Conservation (phyloP, 2,888 invertebrate species). For the Caenorhabditis imperialis region DNA sequence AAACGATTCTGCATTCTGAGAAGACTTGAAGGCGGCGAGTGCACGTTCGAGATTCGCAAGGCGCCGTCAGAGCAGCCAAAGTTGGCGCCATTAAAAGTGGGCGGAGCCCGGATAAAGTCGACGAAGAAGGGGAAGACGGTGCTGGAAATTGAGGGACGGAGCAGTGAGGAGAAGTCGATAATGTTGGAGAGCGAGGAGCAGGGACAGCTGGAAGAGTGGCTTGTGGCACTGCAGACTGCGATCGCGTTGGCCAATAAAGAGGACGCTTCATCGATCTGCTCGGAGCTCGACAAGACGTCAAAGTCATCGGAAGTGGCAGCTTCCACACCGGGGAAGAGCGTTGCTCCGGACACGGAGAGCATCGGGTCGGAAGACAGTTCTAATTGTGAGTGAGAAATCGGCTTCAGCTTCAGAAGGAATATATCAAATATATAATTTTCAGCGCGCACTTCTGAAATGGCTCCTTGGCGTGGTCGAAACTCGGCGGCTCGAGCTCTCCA, state of each 20-base stretch:
- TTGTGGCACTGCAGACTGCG: constrained; percentile 59
- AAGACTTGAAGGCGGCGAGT: constrained; percentile 64
- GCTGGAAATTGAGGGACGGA: constrained; percentile 60
- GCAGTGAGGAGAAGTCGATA: constrained; percentile 46
- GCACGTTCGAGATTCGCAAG: constrained; percentile 67
- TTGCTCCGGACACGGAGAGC: constrained; percentile 65
- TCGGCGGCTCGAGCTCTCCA: constrained; percentile 72
- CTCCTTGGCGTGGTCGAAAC: constrained; percentile 70
- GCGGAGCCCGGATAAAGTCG: constrained; percentile 68
- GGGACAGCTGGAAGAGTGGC: constrained; percentile 58
- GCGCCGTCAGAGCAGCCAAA: constrained; percentile 48
- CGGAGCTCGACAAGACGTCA: constrained; percentile 46
- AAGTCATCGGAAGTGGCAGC: constrained; percentile 24
- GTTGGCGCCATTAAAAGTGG: constrained; percentile 61
- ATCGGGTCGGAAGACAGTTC: constrained; percentile 69
- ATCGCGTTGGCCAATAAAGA: constrained; percentile 64
- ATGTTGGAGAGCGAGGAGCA: constrained; percentile 56
- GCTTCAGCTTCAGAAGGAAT: neutral
- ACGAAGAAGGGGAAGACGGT: constrained; percentile 74
- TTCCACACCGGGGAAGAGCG: constrained; percentile 9
- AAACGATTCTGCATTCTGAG: constrained; percentile 71
- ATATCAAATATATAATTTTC: constrained; percentile 14
- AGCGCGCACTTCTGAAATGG: constrained; percentile 63
- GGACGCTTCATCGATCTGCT: constrained; percentile 59
- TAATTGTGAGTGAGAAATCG: constrained; percentile 42